Evolutionary conservation across 2,113 vertebrate species (phyloP), one percentile per base, ranked within the genome.

Genomic region (Rhinoderma darwinii): DNA sequence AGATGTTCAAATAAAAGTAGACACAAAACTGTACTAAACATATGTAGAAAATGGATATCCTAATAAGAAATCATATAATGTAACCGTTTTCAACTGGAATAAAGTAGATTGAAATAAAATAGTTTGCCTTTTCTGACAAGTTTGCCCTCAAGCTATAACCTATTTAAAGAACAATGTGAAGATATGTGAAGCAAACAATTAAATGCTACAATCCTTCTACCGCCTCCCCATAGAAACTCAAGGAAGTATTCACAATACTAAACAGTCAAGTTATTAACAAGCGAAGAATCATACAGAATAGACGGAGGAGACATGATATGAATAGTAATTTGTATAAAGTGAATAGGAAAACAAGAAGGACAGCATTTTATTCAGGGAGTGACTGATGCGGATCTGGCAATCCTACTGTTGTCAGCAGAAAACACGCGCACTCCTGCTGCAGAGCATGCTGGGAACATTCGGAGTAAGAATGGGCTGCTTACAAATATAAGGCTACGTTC

Each of bases 361-460:
- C 56, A 43, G 37, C 80, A 47, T 82, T 61, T 47, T 50, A 82
- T 82, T 68, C 35, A 44, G 80, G 80, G 80, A 44, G 54, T 39
- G 37, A 68, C 37, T 25, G 68, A 27, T 15, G 75, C 41, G 11
- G 61, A 27, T 4, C 39, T 30, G 25, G 25, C 17, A 78, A 51
- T 77, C 35, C 56, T 44, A 37, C 79, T 61, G 14, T 39, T 32
- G 32, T 41, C 30, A 82, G 79, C 79, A 82, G 25, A 63, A 66
- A 82, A 43, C 9, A 50, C 47, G 61, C 25, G 61, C 25, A 43
- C 59, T 27, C 32, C 39, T 10, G 15, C 17, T 4, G 17, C 17
- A 15, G 17, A 47, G 12, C 22, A n/a, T 17, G 44, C 10, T 35
- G 41, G 25, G 39, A 35, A 51, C 0, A 20, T 9, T 10, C 30